Conservation (phyloP, 2,113 vertebrate species). For the Cyprinus carpio region DNA sequence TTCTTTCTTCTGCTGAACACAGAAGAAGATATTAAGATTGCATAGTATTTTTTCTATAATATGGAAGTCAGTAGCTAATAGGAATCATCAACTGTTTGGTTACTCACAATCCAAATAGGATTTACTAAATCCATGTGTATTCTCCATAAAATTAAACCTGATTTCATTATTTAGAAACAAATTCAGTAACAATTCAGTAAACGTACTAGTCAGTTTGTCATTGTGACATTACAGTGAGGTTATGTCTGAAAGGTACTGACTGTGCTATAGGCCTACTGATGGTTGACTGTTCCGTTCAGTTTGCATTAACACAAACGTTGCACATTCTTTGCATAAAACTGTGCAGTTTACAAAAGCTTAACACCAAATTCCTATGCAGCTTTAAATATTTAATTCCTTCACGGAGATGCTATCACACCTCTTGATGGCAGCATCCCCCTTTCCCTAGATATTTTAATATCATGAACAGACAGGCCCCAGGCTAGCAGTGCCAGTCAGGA, state of each 20-base stretch:
- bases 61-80: neutral
- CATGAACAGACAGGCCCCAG: conserved; percentile 29
- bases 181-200: neutral
- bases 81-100: neutral
- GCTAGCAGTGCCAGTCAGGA: conserved; percentile 31
- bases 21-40: too few relatives aligned
- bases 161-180: neutral
- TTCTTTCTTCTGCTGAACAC: neutral
- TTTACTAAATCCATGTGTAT: neutral
- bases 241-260: neutral
- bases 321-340: neutral
- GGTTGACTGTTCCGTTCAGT: neutral
- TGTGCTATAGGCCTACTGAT: neutral
- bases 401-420: conserved; percentile 47
- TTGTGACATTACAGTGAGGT: neutral
- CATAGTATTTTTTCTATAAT: neutral
- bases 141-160: neutral
- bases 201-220: neutral
- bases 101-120: neutral
- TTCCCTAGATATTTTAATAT: conserved; percentile 51
- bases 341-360: conserved; percentile 21
- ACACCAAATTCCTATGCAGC: conserved; percentile 1
- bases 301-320: neutral
- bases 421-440: conserved; percentile 56
- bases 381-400: conserved; percentile 55